Evolutionary conservation across 2,113 vertebrate species (phyloP), one percentile per base, ranked within the genome.

Genomic region (Eudyptes chrysolophus): DNA sequence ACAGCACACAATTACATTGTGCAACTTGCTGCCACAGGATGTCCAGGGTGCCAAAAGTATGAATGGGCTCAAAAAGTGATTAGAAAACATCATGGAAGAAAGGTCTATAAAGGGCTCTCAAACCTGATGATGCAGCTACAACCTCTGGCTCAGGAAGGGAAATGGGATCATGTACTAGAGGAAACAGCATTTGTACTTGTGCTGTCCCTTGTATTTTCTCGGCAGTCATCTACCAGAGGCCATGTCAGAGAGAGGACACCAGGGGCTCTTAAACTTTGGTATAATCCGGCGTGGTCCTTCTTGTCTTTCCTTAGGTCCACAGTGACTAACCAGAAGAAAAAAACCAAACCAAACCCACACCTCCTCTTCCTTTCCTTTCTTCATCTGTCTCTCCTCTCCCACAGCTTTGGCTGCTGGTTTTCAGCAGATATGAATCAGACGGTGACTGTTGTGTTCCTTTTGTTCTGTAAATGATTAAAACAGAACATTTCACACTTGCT

Each of bases 401-500:
- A 77, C 78, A 66, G 58, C 51, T 85, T 83, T 70, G 70, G 66
- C 84, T 91, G 91, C 81, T 89, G 86, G 71, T 86, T 92, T 80
- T 90, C 93, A 83, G 92, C 71, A 94, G 81, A 84, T 88, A 93
- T 68, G 92, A 96, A 90, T 97, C 93, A 92, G 87, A 75, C 4
- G 2, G 71, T 84, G 89, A 81, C 42, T 91, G 20, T n/a, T 92
- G 54, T 79, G 74, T 87, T 95, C 89, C 93, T 94, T 96, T 96
- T 96, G 82, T 96, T 95, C 94, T 93, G 78, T 62, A 93, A 94
- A 96, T 75, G 27, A 94, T 88, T 92, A 94, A 95, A 96, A 77
- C 93, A 96, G 94, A 96, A 88, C 62, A 66, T 94, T 93, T 97
- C 92, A 97, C 95, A 92, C 91, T 95, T 90, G 82, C 75, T 93